A percentile compares a stretch with the other conserved stretches of the same genome.
phyloP scores from a whole-genome alignment of 2,797 vertebrate species.

The Pipistrellus nathusii region DNA sequence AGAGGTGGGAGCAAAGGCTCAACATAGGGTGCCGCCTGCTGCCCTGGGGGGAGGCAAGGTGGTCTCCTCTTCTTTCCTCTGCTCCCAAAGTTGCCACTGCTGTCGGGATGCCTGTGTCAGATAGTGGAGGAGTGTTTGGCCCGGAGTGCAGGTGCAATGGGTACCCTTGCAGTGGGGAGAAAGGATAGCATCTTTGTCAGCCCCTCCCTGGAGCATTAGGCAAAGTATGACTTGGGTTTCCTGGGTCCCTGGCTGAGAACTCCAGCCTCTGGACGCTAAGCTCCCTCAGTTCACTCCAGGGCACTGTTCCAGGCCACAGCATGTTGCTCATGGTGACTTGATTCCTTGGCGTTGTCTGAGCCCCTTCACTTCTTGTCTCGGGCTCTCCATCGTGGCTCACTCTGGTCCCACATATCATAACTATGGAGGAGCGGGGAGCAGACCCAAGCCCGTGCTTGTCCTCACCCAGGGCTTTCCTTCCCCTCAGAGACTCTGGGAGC shows the following conservation, averaged over 20 bases:
- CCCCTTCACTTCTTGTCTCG: neutral
- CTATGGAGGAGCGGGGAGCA: neutral
- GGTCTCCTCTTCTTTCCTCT: neutral
- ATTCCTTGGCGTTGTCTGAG: neutral
- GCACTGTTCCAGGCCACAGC: neutral
- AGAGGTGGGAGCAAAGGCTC: neutral
- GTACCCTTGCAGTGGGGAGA: neutral
- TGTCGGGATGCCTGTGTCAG: neutral
- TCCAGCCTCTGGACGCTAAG: neutral
- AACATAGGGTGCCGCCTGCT: neutral
- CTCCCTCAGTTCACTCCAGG: neutral
- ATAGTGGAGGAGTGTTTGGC: neutral
- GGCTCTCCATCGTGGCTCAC: neutral
- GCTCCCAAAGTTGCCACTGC: neutral
- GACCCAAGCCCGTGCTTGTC: neutral
- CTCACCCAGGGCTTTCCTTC: neutral
- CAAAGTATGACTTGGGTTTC: neutral
- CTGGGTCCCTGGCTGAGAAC: neutral
- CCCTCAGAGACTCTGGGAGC: neutral
- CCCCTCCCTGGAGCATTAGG: too few relatives aligned
- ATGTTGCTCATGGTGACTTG: neutral
- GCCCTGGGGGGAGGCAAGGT: neutral
- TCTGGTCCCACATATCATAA: neutral
- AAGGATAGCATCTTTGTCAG: neutral
- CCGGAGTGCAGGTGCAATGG: fast-evolving